phyloP scores from a whole-genome alignment of 2,888 invertebrate species.

The Clanis bilineata region DNA sequence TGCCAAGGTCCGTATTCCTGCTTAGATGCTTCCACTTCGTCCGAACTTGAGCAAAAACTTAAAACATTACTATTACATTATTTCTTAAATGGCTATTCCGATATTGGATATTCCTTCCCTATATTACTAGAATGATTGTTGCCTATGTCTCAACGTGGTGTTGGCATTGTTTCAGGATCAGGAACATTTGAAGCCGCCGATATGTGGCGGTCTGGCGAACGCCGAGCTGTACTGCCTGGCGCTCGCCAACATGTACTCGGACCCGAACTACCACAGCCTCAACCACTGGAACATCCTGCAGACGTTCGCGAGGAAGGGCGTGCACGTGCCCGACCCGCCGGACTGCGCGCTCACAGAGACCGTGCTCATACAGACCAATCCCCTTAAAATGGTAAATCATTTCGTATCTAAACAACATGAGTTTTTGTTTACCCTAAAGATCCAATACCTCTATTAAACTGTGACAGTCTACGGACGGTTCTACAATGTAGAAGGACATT shows the following conservation, averaged over 20 bases:
- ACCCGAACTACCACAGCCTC: slow-evolving; percentile 97
- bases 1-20: no score
- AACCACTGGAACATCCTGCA: slow-evolving; percentile 98
- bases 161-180: slow-evolving; percentile 86
- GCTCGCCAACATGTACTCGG: slow-evolving; percentile 96
- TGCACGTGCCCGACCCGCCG: slow-evolving; percentile 90
- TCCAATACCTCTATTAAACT: no score
- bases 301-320: slow-evolving; percentile 95
- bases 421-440: no score
- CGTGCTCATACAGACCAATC: slow-evolving; percentile 96
- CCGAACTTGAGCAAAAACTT: no score
- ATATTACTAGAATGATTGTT: neutral
- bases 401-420: no score
- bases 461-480: no score
- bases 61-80: no score
- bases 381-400: slow-evolving; percentile 91
- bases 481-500: neutral
- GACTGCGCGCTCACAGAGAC: slow-evolving; percentile 97
- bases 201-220: slow-evolving; percentile 94
- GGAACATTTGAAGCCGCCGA: slow-evolving; percentile 96
- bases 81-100: no score
- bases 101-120: no score
- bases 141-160: neutral
- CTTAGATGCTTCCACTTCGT: no score
- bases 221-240: slow-evolving; percentile 97